Conservation (phyloP, 2,797 vertebrate genomes). For the Darevskia nairensis region DNA sequence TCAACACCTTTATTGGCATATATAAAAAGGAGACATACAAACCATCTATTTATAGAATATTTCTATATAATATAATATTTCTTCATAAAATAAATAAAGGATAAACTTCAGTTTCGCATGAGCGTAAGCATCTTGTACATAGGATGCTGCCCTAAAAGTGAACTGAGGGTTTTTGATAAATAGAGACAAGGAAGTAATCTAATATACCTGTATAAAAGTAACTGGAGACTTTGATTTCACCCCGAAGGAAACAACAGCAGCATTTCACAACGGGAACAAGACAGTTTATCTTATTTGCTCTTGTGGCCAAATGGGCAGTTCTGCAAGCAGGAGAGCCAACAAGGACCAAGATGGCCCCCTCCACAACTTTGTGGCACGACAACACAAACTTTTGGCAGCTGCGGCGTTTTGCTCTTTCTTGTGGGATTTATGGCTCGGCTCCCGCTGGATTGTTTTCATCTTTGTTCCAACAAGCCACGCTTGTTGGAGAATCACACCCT, state of each 20-base stretch:
- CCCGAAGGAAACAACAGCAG: background rate
- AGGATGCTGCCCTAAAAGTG: background rate
- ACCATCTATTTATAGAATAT: too few species aligned
- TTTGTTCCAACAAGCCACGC: slow-evolving; percentile 77
- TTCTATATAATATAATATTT: too few species aligned
- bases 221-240: background rate
- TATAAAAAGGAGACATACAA: too few species aligned
- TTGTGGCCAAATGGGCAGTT: background rate
- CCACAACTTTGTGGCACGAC: slow-evolving; percentile 59
- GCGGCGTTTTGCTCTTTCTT: slow-evolving; percentile 55
- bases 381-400: slow-evolving; percentile 53
- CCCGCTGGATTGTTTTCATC: slow-evolving; percentile 68
- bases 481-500: slow-evolving; percentile 75
- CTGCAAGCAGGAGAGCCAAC: slow-evolving; percentile 59
- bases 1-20: too few species aligned
- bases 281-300: background rate
- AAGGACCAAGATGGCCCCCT: slow-evolving; percentile 62
- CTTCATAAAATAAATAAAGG: too few species aligned
- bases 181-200: background rate
- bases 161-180: background rate
- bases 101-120: too few species aligned
- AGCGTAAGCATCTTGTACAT: background rate
- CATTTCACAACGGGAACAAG: background rate
- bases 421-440: slow-evolving; percentile 63
- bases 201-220: background rate